Evolutionary conservation across 2,797 vertebrate genomes (phyloP), one percentile per base, ranked within the genome.

Genomic region (Toxotes lorentzi): DNA sequence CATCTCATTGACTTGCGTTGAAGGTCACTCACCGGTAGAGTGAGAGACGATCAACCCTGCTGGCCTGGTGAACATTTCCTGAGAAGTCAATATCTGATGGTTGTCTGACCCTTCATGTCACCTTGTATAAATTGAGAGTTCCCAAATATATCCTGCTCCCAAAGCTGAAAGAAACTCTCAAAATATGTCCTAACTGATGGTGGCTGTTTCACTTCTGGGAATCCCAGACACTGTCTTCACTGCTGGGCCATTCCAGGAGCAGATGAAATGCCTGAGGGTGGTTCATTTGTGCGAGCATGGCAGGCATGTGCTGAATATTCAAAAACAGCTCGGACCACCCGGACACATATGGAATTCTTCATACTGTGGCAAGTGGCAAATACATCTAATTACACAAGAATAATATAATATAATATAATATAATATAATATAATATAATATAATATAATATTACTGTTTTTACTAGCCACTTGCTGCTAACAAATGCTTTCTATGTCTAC

Each of bases 221-320:
- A 78, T 83, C 82, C 63, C 53, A 21, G 59, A 69, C 58, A 3
- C 41, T 27, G 64, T 73, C 70, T 73, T 62, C 62, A 17, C 57
- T 30, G 54, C 63, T 13, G 70, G 67, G 71, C 47, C 53, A 41
- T 72, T 81, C 76, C 64, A 70, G 48, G 38, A 87, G 83, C 85
- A 86, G 82, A 70, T 89, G 85, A 62, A 56, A 80, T 66, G 74
- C 77, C 83, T 48, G 45, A 65, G 68, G 76, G 45, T 4, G 60
- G 27, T 43, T 78, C 32, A 35, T 24, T 59, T 51, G 32, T 71
- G 47, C 57, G 80, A 76, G 69, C 66, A 82, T 56, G 41, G 5
- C 68, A 51, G 67, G 58, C 76, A 86, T 89, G 89, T 85, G 81
- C 85, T 83, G 79, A 90, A 79, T 85, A 76, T 63, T 69, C 76